Evolutionary conservation across 2,113 vertebrate genomes (phyloP), one percentile per base, ranked within the genome.

Genomic region (Malurus alboscapulatus): DNA sequence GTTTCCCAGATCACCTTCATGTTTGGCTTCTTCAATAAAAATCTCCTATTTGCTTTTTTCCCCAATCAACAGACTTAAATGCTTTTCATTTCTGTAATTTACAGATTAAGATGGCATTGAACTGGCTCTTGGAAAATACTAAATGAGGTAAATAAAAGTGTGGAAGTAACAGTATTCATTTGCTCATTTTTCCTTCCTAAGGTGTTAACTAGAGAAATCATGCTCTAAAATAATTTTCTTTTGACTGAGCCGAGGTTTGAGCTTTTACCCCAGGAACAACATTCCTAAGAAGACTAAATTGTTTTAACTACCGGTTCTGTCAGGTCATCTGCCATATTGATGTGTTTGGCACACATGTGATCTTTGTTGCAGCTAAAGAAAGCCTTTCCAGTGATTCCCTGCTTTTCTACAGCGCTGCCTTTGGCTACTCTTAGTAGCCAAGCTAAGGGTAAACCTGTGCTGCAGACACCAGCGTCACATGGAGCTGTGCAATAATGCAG

Each of bases 21-120:
- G 74, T 90, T 91, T 94, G 62, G 44, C 81, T 93, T 92, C 81
- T 91, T 82, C 67, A 79, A 7, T 20, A 92, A 50, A 91, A 95
- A 91, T 57, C 78, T 1, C 9, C 21, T 62, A 78, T 85, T 89
- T 18, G 2, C 58, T 87, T 61, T 77, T 84, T 44, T 78, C 48
- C 34, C 58, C 17, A 67, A 2, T 87, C 81, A 94, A 71, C 62
- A 55, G 67, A 62, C 26, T 77, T 79, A 89, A 84, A 85, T 80
- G 24, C 17, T 84, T 92, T 92, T 83, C 21, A 58, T 91, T 89
- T 87, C 51, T 74, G 67, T 87, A 85, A 79, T 90, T 93, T 90
- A 80, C 38, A 85, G 84, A 85, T 89, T 92, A 4, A 2, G 77
- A 84, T 36, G 12, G 47, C 62, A 72, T 58, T 68, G 53, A 81